phyloP scores from a whole-genome alignment of 2,113 vertebrate species.

The Apodemus sylvaticus region DNA sequence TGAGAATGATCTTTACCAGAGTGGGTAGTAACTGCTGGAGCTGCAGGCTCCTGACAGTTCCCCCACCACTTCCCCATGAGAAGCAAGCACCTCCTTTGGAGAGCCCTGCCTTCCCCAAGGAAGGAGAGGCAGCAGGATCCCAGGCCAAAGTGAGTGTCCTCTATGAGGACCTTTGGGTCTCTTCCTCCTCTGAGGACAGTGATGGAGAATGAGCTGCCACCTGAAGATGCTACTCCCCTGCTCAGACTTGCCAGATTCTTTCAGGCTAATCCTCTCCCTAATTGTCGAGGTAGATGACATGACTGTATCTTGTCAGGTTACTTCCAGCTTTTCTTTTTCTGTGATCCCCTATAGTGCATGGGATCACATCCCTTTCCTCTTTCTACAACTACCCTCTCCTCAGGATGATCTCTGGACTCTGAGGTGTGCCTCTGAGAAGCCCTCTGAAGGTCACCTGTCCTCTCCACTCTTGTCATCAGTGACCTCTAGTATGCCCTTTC shows the following conservation, averaged over 20 bases:
- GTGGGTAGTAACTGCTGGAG: background rate
- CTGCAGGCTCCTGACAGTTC: background rate
- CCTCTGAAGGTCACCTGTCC: background rate
- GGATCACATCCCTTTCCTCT: background rate
- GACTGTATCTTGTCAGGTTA: background rate
- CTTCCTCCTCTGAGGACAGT: background rate
- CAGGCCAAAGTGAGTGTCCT: background rate
- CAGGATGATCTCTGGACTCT: background rate
- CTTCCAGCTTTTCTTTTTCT: background rate
- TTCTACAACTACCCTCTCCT: background rate
- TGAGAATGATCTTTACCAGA: background rate
- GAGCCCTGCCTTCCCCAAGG: background rate
- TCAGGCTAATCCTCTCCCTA: background rate
- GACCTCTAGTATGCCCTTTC: background rate
- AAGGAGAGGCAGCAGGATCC: background rate
- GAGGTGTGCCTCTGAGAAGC: background rate
- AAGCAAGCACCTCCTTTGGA: background rate
- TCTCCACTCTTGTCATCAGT: background rate
- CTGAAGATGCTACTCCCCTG: background rate
- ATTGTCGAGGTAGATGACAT: background rate
- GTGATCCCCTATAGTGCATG: background rate
- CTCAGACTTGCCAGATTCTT: background rate
- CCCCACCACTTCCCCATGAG: background rate
- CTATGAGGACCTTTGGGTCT: background rate
- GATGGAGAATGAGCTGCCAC: background rate